Evolutionary conservation across 2,888 invertebrate genomes (phyloP), one percentile per base, ranked within the genome.

Genomic region (Geotrupes spiniger): DNA sequence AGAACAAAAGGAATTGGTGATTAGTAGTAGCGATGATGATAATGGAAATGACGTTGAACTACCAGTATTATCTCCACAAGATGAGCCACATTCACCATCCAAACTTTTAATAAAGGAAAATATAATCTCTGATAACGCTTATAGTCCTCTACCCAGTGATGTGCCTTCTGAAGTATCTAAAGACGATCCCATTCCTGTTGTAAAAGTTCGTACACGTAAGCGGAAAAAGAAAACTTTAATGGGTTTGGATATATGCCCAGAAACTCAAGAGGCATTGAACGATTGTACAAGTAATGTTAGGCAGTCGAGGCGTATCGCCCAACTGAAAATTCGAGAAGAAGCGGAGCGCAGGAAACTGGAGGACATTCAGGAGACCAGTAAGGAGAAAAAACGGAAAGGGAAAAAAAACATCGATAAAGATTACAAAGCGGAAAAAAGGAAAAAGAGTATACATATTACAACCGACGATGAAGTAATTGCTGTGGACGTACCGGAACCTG

Each of bases 251-350:
- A 73, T 79, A 25, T 69, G 69, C 27, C 72, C 73, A 39, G 61
- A 60, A 31, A 47, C 56, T 10, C 45, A 66, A 10, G 61, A 64
- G 36, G 55, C 44, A 16, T 36, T 67, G 37, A 56, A 60, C 1
- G 48, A 58, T 1, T 56, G 57, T 5, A 53, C 78, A 10, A 80
- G 81, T 0, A 84, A 88, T 0, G 85, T 91, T 2, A 74, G 93
- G 4, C 88, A 89, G 63, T 91, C 91, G 1, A 77, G 92, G 1
- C 78, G 94, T 50, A 89, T 94, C 59, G 93, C 92, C 0, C 91
- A 91, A 70, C 78, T 90, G 63, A 89, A 92, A 70, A 90, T 92
- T 49, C 86, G 84, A 56, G 92, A 92, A 65, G 90, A 92, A 67
- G 89, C 89, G 0, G 89, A 92, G 51, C 73, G 87, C 1, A 74